phyloP scores from a whole-genome alignment of 1,140 invertebrate species.

The Drosophila pseudoobscura region DNA sequence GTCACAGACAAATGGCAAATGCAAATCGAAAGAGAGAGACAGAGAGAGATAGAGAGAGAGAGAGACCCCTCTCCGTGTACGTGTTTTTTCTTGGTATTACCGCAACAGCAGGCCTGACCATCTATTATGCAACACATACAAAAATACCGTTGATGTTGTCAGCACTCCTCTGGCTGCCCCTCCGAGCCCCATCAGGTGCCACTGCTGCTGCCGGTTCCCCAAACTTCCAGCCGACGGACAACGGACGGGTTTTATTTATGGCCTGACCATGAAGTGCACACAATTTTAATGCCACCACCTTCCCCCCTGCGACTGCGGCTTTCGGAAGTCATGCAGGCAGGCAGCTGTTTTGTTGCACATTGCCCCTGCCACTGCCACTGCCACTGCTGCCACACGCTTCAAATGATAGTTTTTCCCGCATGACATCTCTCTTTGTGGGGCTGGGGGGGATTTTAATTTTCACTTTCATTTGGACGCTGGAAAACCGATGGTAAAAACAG shows the following conservation, averaged over 20 bases:
- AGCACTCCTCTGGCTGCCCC: constrained; percentile 11
- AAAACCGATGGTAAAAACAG: constrained; percentile 41
- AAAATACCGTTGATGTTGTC: constrained; percentile 22
- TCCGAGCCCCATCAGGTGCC: neutral
- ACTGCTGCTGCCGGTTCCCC: constrained; percentile 40
- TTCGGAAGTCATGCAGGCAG: constrained; percentile 60
- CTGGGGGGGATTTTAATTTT: constrained; percentile 44
- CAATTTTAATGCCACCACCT: constrained; percentile 57
- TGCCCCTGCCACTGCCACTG: neutral
- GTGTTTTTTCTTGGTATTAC: constrained; percentile 66
- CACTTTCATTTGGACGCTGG: constrained; percentile 56
- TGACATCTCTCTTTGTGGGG: constrained; percentile 44
- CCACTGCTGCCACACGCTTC: neutral
- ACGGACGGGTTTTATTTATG: constrained; percentile 7
- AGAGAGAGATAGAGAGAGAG: constrained; percentile 2
- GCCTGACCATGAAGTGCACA: constrained; percentile 59
- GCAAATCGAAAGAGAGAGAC: constrained; percentile 32
- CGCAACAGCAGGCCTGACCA: constrained; percentile 60
- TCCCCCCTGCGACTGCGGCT: constrained; percentile 15
- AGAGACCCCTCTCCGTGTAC: constrained; percentile 33
- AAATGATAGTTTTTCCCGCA: constrained; percentile 55
- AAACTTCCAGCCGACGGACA: constrained; percentile 24
- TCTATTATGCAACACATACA: constrained; percentile 64
- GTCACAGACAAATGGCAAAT: constrained; percentile 35
- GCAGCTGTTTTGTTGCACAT: constrained; percentile 28